Base-by-base conservation (phyloP, 1,140 invertebrate species). In the Sarcophaga peregrina region DNA sequence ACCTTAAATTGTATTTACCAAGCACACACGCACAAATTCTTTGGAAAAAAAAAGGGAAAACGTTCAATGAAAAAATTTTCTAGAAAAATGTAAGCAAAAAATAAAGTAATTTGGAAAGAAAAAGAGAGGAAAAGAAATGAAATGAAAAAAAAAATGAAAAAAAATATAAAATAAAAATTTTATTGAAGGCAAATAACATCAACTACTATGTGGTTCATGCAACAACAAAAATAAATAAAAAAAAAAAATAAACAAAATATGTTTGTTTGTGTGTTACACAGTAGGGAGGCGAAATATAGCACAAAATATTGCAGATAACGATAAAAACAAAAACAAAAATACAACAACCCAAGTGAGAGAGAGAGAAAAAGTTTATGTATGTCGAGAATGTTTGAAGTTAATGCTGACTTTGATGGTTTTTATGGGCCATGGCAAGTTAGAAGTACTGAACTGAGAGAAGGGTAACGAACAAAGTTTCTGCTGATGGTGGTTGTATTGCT, bases 361-460 rank as follows among this genome's bases (percentile, higher is more conserved):
- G 25, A 37, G n/a, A 68, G 20, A 68, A 68, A 68, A 68, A 68
- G n/a, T 17, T 68, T 68, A 68, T 76, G 8, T 76, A 76, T 47
- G 74, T 48, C 74, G 47, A 76, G n/a, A 75, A 73, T 73, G 25
- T n/a, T 76, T 76, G 45, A 47, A 17, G 46, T 76, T 76, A 47
- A 76, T 76, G 74, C n/a, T 76, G 74, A 48, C 74, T 76, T 76
- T 76, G 74, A 76, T 76, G 45, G 15, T 76, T 76, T 76, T 47
- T 13, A 45, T 37, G 11, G 10, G 54, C n/a, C 17, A 20, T 68
- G 58, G 58, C n/a, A 17, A 68, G 58, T 68, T n/a, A n/a, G 58
- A 7, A 20, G 62, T 68, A 25, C 25, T 20, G 7, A 68, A 37
- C 25, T 37, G 25, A 37, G 25, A 37, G 25, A 1, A 37, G 25